Base-by-base conservation (phyloP, 2,113 vertebrate species). In the Heloderma charlesbogerti region DNA sequence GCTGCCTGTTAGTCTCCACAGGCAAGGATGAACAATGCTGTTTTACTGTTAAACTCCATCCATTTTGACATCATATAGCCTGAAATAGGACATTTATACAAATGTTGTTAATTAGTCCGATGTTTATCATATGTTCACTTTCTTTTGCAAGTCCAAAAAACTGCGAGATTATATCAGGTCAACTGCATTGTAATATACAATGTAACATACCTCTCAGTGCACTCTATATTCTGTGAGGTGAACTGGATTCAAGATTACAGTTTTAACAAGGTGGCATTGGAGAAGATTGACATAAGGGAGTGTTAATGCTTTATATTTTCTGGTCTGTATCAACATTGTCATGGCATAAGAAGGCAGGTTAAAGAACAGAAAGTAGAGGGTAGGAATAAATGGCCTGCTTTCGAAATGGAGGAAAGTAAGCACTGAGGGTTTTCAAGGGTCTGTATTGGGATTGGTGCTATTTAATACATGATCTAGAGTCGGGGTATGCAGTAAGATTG, bases 11-110 rank as follows among this genome's bases (percentile, higher is more conserved):
- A 89, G 54, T 89, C 40, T 91, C 67, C 72, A 22, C 37, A 71
- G 37, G 48, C 84, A 88, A 25, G 60, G 5, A 31, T 84, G 82
- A 87, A 92, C 82, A 80, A n/a, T 80, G 5, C 16, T 83, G 15
- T 25, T 93, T 92, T 91, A 3, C 27, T 91, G 63, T 9, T 93
- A 83, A 92, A 93, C 88, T 12, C 51, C 71, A 89, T 89, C 67
- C 81, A 63, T 89, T 48, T 31, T 31, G 1, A 40, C n/a, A 86
- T 27, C 3, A 3, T 88, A 66, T 92, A 34, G 78, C 67, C 31
- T 90, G 20, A 34, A 90, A 51, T 90, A 84, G 37, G 1, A 0
- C 25, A 77, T 84, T 67, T 40, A 0, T 66, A 18, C 75, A 82
- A 16, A 0, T 40, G n/a, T 40, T 86, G 54, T 48, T 89, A 71